Conservation (phyloP, 2,797 vertebrate species). For the Falco naumanni region DNA sequence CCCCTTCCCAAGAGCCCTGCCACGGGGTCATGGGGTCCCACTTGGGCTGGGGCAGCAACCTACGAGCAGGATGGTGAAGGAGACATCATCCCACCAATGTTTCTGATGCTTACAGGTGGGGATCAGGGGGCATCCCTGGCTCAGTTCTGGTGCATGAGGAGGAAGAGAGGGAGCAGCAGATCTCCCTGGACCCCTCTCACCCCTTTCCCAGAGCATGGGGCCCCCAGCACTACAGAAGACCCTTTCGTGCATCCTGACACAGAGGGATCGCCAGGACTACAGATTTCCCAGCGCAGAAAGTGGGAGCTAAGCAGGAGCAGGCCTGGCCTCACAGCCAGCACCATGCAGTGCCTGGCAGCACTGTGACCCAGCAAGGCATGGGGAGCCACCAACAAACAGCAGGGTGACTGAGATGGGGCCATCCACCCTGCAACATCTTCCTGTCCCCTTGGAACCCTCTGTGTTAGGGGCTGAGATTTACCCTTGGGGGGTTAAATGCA, state of each 20-base stretch:
- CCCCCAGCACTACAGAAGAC: neutral
- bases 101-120: neutral
- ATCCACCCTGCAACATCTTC: neutral
- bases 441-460: neutral
- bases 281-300: neutral
- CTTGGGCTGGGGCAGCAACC: neutral
- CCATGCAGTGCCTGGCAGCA: neutral
- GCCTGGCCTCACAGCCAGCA: neutral
- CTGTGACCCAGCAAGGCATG: neutral
- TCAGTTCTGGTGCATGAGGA: neutral
- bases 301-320: neutral
- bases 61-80: neutral
- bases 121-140: neutral
- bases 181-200: neutral
- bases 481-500: neutral
- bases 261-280: neutral
- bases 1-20: neutral
- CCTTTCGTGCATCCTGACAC: neutral
- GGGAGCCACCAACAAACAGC: neutral
- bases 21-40: neutral
- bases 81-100: neutral
- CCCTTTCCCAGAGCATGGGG: neutral
- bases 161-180: neutral
- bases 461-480: neutral
- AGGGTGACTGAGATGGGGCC: rapidly evolving